Conservation (phyloP, 2,797 vertebrate species). For the Triplophysa bombifrons region DNA sequence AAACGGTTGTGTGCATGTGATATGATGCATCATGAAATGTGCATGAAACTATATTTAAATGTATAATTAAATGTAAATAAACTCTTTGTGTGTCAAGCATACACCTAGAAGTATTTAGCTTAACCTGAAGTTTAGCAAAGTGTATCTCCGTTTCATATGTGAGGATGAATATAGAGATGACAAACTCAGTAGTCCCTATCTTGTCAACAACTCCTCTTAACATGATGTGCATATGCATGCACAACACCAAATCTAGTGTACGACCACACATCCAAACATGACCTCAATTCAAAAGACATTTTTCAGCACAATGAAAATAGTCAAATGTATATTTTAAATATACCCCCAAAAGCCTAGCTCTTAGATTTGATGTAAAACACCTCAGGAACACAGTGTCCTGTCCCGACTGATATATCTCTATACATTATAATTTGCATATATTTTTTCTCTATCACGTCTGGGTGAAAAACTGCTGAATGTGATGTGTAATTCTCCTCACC, state of each 20-base stretch:
- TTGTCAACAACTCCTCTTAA: background rate
- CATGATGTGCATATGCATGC: background rate
- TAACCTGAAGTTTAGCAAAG: background rate
- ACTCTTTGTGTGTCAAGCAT: background rate
- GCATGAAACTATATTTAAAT: background rate
- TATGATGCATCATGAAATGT: background rate
- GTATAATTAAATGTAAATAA: background rate
- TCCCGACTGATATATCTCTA: too few species aligned
- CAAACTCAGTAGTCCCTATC: background rate
- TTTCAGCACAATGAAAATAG: background rate
- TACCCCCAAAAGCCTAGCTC: background rate
- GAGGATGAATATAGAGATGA: background rate
- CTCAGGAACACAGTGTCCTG: too few species aligned
- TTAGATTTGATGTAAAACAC: background rate
- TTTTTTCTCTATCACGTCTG: too few species aligned
- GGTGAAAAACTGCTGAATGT: too few species aligned
- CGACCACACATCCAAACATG: conserved; percentile 9
- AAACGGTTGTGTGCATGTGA: background rate
- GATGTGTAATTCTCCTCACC: conserved; percentile 72
- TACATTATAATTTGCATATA: too few species aligned
- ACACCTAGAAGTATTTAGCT: background rate
- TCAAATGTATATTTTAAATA: background rate
- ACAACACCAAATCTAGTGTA: background rate
- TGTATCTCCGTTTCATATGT: background rate
- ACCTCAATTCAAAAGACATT: background rate